Percentiles rank a stretch among this genome's conserved stretches.
Conservation (phyloP, 2,797 vertebrate genomes). For the Cygnus olor region DNA sequence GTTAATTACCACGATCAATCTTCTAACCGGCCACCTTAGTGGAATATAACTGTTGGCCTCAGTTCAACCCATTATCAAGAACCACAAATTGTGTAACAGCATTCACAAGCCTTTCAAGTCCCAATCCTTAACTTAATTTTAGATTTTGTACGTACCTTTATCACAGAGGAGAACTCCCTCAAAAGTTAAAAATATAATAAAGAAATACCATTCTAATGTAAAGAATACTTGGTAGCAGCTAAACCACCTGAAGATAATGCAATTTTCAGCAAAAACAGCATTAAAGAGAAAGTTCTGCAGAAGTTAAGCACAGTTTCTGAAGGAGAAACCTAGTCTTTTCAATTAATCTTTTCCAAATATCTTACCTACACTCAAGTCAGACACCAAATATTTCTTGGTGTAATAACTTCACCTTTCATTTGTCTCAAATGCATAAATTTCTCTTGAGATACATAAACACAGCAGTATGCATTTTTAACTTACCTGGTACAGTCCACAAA, state of each 20-base stretch:
- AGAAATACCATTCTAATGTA: not conserved
- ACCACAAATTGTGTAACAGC: not conserved
- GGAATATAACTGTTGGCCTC: not conserved
- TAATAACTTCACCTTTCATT: not conserved
- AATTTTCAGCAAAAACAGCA: not conserved
- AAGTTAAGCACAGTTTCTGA: not conserved
- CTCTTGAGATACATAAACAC: not conserved
- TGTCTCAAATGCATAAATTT: not conserved
- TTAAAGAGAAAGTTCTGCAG: not conserved
- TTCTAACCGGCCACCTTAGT: not conserved
- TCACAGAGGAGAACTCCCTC: not conserved
- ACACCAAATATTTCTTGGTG: not conserved
- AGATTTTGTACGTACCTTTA: not conserved
- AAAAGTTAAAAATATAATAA: not conserved
- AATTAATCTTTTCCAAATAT: not conserved
- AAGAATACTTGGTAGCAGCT: not conserved
- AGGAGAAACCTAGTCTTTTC: not conserved
- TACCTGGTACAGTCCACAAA: constrained; percentile 91
- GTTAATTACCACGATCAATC: not conserved
- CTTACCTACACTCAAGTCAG: not conserved
- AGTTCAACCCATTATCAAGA: not conserved
- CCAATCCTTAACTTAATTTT: not conserved
- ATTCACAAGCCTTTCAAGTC: not conserved
- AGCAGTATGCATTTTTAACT: constrained; percentile 5
- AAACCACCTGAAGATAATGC: not conserved